phyloP scores from a whole-genome alignment of 2,888 invertebrate species.

The Stramonita haemastoma region DNA sequence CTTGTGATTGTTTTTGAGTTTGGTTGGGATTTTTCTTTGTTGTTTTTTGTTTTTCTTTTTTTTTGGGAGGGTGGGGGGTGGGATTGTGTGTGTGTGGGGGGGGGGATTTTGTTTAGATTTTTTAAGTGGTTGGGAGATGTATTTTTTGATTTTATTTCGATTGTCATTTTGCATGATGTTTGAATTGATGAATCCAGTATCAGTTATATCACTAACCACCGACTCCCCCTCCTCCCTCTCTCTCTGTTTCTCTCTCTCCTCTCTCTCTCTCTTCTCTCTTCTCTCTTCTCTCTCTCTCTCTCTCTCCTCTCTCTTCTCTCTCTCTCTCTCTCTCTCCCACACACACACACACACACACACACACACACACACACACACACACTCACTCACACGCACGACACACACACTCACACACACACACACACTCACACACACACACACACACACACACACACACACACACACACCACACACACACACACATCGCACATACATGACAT shows the following conservation, averaged over 20 bases:
- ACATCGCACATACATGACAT: background rate
- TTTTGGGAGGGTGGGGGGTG: too few species aligned
- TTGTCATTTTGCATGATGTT: background rate
- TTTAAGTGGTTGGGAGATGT: too few species aligned
- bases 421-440: too few species aligned
- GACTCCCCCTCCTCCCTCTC: background rate
- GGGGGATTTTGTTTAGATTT: background rate
- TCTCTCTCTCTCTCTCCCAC: slow-evolving; percentile 3
- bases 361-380: too few species aligned
- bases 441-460: too few species aligned
- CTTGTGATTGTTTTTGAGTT: too few species aligned
- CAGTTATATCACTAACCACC: background rate
- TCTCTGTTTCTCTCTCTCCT: background rate
- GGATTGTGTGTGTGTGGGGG: too few species aligned
- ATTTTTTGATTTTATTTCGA: background rate
- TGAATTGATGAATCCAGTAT: background rate
- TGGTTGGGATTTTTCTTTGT: too few species aligned
- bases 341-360: background rate
- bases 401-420: too few species aligned
- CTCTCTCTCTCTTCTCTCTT: background rate
- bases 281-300: background rate
- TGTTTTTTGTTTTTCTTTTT: too few species aligned
- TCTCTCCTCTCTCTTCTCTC: background rate
- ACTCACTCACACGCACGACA: too few species aligned
- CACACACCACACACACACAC: too few species aligned